A percentile compares a stretch with the other conserved stretches of the same genome.
Evolutionary conservation across 2,113 vertebrate genomes (phyloP).

Genomic region (Poeciliopsis retropinna): DNA sequence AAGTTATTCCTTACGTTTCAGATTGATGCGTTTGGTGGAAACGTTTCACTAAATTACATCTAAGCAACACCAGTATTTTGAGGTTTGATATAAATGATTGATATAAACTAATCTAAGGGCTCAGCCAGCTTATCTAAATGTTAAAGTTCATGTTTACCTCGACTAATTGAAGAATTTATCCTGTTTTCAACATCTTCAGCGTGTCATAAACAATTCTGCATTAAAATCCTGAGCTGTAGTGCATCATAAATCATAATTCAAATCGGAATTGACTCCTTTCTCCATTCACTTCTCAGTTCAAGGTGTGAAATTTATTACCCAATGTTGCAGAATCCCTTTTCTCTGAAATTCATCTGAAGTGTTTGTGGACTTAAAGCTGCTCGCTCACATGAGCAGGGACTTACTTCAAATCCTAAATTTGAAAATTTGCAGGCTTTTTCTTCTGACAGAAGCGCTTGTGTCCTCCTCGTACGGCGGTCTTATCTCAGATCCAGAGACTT

Average conservation of each 20-base stretch:
- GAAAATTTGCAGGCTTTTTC: slow-evolving; percentile 19
- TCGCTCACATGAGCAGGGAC: slow-evolving; percentile 12
- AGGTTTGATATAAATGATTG: too few relatives aligned
- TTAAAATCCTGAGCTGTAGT: not conserved
- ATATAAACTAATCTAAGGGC: too few relatives aligned
- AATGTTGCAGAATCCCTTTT: not conserved
- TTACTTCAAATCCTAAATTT: slow-evolving; percentile 27
- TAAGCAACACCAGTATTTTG: too few relatives aligned
- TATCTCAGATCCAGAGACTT: slow-evolving; percentile 63
- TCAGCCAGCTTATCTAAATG: not conserved
- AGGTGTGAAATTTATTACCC: slow-evolving; percentile 14
- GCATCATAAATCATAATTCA: not conserved
- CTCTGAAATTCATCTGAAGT: not conserved
- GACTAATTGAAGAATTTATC: not conserved
- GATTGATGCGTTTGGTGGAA: too few relatives aligned
- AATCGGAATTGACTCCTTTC: not conserved
- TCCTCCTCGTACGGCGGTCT: slow-evolving; percentile 40
- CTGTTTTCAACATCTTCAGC: not conserved
- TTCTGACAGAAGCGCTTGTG: slow-evolving; percentile 49
- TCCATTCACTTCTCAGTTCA: slow-evolving; percentile 6
- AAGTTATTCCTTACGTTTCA: too few relatives aligned
- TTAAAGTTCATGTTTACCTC: not conserved
- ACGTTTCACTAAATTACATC: too few relatives aligned
- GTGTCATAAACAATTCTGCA: slow-evolving; percentile 16
- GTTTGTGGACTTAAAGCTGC: slow-evolving; percentile 22